Base-by-base conservation (phyloP, 2,888 invertebrate species). In the Panopea generosa region DNA sequence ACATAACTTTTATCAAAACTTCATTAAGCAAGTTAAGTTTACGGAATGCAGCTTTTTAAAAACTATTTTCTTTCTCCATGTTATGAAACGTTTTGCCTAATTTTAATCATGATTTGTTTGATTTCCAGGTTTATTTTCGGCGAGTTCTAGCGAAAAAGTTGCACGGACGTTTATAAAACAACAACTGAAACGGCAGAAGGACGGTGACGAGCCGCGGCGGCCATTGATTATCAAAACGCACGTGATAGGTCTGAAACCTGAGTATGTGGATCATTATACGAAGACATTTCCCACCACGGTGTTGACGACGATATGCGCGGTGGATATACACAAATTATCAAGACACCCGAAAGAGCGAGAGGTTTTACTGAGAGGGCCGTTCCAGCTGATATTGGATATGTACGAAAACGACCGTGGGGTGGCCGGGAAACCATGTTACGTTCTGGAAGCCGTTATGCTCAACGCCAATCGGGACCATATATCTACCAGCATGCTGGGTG, bases 391-490 rank as follows among this genome's bases (percentile, higher is more conserved):
- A 24, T 61, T 85, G 3, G 74, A 80, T 49, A 33, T 83, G 38
- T 70, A 75, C 38, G 59, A 73, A 24, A 73, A 72, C 14, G 61
- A 68, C 3, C 22, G 29, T 1, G 56, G 22, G 20, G 16, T 26
- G 4, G 22, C 69, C 14, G 83, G 68, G 2, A 24, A 61, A 47
- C 57, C 69, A 45, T 77, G 76, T 50, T 14, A 67, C 52, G 69
- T 84, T 45, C 43, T 85, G 1, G 83, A 85, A 22, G 65, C 70
- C 2, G 80, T 84, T 16, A 83, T 82, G 75, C 45, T 85, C 43
- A 85, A 84, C 56, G 66, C 81, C 9, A 85, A 85, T 62, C 63
- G 85, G 16, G 85, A 84, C 47, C 85, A 85, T 60, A 79, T 83
- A 16, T 62, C 74, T 9, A 77, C 82, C 0, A 63, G 78, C 14